Evolutionary conservation across 37 sponge, comb jelly and placozoan species (phyloP), one percentile per base, ranked within the genome.

Genomic region (Cladorhizidae sp.): DNA sequence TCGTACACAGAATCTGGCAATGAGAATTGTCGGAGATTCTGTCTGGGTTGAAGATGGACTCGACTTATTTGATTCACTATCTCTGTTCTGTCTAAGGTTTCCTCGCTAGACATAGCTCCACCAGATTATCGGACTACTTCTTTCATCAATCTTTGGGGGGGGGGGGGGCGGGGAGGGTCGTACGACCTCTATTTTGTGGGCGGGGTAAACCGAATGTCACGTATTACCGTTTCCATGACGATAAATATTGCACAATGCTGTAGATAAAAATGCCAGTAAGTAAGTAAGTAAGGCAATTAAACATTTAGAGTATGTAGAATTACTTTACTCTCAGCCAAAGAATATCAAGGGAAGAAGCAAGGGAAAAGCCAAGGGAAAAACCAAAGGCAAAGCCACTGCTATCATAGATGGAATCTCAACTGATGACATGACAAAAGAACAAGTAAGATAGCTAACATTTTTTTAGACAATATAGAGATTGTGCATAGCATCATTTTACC

Each of bases 401-500:
- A 72, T 94, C 43, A 87, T 94, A 45, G 93, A 96, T 96, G 97
- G 91, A 69, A 57, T 93, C 65, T 87, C 92, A 25, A 89, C 90
- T 11, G 90, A 94, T 7, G 95, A 97, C 26, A 94, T 97, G 98
- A 92, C 92, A 80, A 95, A 87, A 58, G 95, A 97, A 70, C 93
- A 97, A 80, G 93, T 93, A 49, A 74, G 71, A 26, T 21, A 6
- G 1, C 2, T 18, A 33, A 11, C 2, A 43, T 20, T 17, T 26
- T 77, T 31, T 59, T 59, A 3, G 15, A 26, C 17, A 59, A 17
- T 59, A 59, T 18, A 26, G n/a, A 59, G 7, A 17, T 59, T 17
- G 8, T 45, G 49, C 9, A 45, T 9, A 45, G 9, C 49, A 45
- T 45, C 5, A 45, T 45, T 45, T 45, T 45, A 12, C 5, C 49